Conservation (phyloP, 2,113 vertebrate species). For the Catharus bicknelli region DNA sequence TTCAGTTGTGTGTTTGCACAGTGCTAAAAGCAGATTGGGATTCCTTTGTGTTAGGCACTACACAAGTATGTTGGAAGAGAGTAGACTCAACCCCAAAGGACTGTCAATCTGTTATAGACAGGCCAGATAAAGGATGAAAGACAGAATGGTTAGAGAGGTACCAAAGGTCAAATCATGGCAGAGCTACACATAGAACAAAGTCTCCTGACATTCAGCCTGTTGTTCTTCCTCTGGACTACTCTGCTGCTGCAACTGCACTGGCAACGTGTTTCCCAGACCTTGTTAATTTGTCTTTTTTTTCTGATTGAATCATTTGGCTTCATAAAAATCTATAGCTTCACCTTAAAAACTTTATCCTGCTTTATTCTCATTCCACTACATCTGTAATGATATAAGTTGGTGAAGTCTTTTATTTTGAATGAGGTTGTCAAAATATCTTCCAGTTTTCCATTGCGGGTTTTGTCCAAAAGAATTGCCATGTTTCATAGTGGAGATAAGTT, state of each 20-base stretch:
- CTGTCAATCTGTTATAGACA: slow-evolving; percentile 32
- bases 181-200: background rate
- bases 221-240: background rate
- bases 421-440: background rate
- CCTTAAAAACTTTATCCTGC: background rate
- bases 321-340: background rate
- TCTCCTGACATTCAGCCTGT: background rate
- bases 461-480: background rate
- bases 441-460: background rate
- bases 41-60: slow-evolving; percentile 39
- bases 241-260: background rate
- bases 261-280: background rate
- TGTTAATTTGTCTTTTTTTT: background rate
- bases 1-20: slow-evolving; percentile 41
- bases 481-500: background rate
- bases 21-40: slow-evolving; percentile 39
- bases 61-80: slow-evolving; percentile 27
- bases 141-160: slow-evolving; percentile 4
- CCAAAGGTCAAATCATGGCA: slow-evolving; percentile 36
- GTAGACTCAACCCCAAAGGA: slow-evolving; percentile 12
- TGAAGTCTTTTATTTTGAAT: background rate
- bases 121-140: slow-evolving; percentile 62
- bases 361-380: background rate
- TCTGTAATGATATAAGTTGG: background rate
- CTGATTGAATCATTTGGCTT: background rate